Conservation (phyloP, 2,888 invertebrate genomes). For the Beris chalybata region DNA sequence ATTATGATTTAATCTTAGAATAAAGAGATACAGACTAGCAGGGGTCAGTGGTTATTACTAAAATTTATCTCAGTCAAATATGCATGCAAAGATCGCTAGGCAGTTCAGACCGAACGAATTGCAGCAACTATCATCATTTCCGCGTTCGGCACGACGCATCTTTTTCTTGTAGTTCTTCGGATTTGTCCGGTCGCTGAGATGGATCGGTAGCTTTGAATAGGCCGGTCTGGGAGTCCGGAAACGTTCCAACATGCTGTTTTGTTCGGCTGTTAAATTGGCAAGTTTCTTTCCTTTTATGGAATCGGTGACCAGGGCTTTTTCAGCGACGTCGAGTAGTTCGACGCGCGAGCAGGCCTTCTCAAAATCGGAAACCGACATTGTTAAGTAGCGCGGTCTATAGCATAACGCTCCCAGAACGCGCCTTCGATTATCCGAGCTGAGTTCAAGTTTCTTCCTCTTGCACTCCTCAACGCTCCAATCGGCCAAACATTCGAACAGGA, state of each 20-base stretch:
- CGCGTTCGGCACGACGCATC: conserved; percentile 48
- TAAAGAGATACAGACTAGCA: background rate
- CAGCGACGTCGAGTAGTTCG: conserved; percentile 51
- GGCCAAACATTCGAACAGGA: conserved; percentile 53
- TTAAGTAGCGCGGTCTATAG: conserved; percentile 52
- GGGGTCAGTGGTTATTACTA: background rate
- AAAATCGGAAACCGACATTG: conserved; percentile 50
- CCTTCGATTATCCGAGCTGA: conserved; percentile 52
- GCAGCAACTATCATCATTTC: conserved; percentile 53
- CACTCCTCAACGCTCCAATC: conserved; percentile 56
- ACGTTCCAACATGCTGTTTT: conserved; percentile 51
- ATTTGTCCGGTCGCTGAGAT: conserved; percentile 55
- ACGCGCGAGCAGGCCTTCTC: conserved; percentile 53
- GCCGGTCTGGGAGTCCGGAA: conserved; percentile 53
- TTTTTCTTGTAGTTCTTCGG: conserved; percentile 56
- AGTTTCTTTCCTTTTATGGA: conserved; percentile 52
- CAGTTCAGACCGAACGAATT: conserved; percentile 53
- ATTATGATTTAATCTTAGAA: background rate
- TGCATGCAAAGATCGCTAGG: conserved; percentile 54
- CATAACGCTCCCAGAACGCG: conserved; percentile 54
- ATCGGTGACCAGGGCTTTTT: conserved; percentile 51
- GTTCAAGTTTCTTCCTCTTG: conserved; percentile 51
- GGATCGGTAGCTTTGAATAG: conserved; percentile 55
- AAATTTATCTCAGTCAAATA: conserved; percentile 50
- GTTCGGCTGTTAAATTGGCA: conserved; percentile 53